Base-by-base conservation (phyloP, 2,888 invertebrate genomes). In the Rapana venosa region DNA sequence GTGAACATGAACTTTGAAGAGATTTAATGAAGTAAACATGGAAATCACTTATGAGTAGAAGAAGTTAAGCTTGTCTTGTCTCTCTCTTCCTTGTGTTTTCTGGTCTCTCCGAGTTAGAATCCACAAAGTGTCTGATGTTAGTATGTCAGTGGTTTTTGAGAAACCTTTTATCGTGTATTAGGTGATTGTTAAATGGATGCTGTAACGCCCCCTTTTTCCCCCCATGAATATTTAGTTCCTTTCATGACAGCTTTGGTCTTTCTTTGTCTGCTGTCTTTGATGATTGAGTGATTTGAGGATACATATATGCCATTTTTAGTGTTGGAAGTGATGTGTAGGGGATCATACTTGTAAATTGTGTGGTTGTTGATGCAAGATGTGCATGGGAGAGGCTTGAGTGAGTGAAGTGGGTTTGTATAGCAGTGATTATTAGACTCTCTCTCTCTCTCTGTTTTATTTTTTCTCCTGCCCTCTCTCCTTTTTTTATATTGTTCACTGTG, bases 381-480 rank as follows among this genome's bases (percentile, higher is more conserved):
- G 47, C 8, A 47, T 8, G 4, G 8, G 77, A 61, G 22, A 20
- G 15, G 22, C 22, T 61, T 61, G 13, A 22, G 77, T 77, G 77
- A 17, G 5, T 13, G 26, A 74, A 20, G 61, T 61, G 20, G 61
- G 15, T 15, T 61, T 15, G 61, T n/a, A 74, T 74, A 26, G 32
- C 32, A 1, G 79, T 61, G 32, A 79, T 11, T 58, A 58, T 81
- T n/a, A 36, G 30, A n/a, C 47, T 83, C 74, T 88, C n/a, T 22
- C 47, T 88, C 79, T 88, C 47, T 47, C 20, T 81, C 47, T 88
- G 81, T 56, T 47, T 83, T 47, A 0, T 58, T 84, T 30, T 56
- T 84, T 8, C 26, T 56, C 35, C 56, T 74, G 74, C 87, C 58
- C 70, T 30, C 74, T 79, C 58, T 35, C 79, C 79, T 79, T 56